Percentiles rank a stretch among this genome's conserved stretches.
These are phyloP conservation scores for Magallana ariakensis DNA, from an alignment of 1,140 invertebrate species.

Conservation along the genomic window DNA sequence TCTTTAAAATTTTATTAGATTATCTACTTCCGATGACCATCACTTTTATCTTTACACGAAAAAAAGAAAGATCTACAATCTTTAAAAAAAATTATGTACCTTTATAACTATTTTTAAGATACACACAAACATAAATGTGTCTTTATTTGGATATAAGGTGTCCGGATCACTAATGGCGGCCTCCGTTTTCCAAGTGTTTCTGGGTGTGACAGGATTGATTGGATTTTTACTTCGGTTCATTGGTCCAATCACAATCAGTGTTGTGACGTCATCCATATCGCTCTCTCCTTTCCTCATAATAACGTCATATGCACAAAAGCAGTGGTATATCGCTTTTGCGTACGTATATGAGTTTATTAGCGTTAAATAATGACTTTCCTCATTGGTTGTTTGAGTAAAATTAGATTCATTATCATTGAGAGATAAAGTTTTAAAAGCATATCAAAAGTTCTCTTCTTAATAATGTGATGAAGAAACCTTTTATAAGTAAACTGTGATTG, in stretches of 20 bases:
- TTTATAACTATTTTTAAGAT: neutral
- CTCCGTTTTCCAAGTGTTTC: slow-evolving; percentile 71
- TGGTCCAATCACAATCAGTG: slow-evolving; percentile 89
- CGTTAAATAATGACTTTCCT: neutral
- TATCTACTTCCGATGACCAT: slow-evolving; percentile 36
- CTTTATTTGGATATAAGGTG: slow-evolving; percentile 32
- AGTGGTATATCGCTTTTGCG: slow-evolving; percentile 90
- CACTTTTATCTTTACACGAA: slow-evolving; percentile 47
- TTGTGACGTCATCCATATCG: slow-evolving; percentile 89
- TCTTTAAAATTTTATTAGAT: too few relatives aligned
- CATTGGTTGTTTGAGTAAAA: neutral
- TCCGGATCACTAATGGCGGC: slow-evolving; percentile 74
- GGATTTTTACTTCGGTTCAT: slow-evolving; percentile 87
- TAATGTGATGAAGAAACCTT: neutral
- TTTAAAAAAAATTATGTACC: neutral
- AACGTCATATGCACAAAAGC: slow-evolving; percentile 86
- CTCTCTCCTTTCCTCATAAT: slow-evolving; percentile 89
- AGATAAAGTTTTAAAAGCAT: neutral
- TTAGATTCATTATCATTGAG: neutral
- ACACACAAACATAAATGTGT: neutral
- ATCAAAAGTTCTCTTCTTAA: neutral
- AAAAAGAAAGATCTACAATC: neutral
- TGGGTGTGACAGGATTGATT: slow-evolving; percentile 84
- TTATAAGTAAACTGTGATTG: too few relatives aligned
- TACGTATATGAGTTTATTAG: slow-evolving; percentile 76